Evolutionary conservation across 2,888 invertebrate species (phyloP), one percentile per base, ranked within the genome.

Genomic region (Melanchra persicariae): DNA sequence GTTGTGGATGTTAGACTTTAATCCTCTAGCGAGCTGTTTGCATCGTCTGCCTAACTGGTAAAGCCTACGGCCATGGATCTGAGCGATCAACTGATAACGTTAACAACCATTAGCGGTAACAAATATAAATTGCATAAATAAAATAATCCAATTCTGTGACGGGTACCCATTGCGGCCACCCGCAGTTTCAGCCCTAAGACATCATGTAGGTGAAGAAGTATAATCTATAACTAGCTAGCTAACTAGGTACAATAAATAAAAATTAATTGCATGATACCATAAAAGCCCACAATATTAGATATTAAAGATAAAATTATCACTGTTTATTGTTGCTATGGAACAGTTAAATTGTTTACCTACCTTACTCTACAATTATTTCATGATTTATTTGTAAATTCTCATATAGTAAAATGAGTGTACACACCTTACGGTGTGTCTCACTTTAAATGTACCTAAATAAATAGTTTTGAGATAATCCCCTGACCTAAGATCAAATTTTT

Each of bases 271-370:
- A 24, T 24, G 8, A 22, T 45, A 58, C 17, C 12, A 17, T n/a
- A 40, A n/a, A 71, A 61, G 4, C 7, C 43, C 45, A 60, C 17
- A 79, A 24, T 74, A 75, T 45, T 51, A 58, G 12, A 52, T 40
- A 80, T 66, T 59, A 24, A 2, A 40, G 61, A 49, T 52, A 75
- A 26, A 67, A 22, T 26, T 51, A 49, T 49, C 30, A 60, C 7
- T 59, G 45, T 62, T 43, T 65, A 52, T 60, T 68, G 81, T 81
- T 76, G 77, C 69, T 69, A 76, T 76, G 77, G 10, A 43, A 52
- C n/a, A 47, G 43, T 49, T 22, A 2, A 54, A 59, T 40, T 59
- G 17, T 22, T 59, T 24, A 19, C 6, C 15, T n/a, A n/a, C n/a
- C 22, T 9, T 30, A 15, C 17, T 51, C n/a, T 55, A 19, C 10